Evolutionary conservation across 2,797 vertebrate species (phyloP), one percentile per base, ranked within the genome.

Genomic region (Bucorvus abyssinicus): DNA sequence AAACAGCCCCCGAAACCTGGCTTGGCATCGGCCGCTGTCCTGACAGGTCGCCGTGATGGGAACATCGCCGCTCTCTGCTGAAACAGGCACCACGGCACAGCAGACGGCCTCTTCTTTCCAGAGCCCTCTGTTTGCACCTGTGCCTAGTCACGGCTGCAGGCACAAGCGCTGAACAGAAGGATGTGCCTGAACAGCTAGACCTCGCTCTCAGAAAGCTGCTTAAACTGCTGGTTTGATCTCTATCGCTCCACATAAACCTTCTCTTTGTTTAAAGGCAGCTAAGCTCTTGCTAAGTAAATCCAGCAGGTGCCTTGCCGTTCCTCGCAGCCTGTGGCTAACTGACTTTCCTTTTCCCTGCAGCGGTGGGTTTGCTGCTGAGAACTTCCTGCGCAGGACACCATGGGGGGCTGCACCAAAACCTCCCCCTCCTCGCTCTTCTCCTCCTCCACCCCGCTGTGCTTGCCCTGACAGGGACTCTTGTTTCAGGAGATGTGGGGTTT

Each of bases 371-470:
- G 0, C 64, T 87, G 57, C 55, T 64, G 74, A 63, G 64, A 36
- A 22, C 40, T 69, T 24, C 29, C 13, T 0, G 0, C 1, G 3
- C 0, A 1, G 36, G 32, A 29, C 0, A 0, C 21, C 30, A 12
- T 1, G 13, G 52, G 49, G 26, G 14, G 49, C 27, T 70, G 52
- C 40, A 60, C 38, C 29, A 67, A 52, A 75, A n/a, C 8, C 8
- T 34, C 18, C n/a, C 0, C 4, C 1, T 27, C n/a, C 32, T 19
- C 6, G 1, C 19, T 64, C 21, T 34, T 21, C 40, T 59, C 34
- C 47, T 68, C 34, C 18, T 68, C 42, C 49, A 50, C 15, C 61
- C 20, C 1, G 1, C 53, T 29, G 38, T 30, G 17, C 42, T 55
- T 84, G 74, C 22, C 26, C 50, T 52, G n/a, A 24, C 13, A 21